Base-by-base conservation (phyloP, 2,888 invertebrate species). In the Syritta pipiens region DNA sequence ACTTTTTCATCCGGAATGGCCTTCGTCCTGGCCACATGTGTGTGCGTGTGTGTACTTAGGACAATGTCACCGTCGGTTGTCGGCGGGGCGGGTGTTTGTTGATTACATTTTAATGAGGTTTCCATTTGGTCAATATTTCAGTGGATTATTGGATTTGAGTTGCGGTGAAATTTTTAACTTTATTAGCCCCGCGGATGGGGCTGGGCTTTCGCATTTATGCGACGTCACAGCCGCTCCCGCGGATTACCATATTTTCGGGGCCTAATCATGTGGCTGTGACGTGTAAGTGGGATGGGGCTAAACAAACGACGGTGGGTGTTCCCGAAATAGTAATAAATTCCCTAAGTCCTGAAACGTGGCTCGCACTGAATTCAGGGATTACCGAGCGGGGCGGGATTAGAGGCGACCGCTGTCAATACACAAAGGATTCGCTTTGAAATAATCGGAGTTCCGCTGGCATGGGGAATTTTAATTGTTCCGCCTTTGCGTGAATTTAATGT, bases 31-130 rank as follows among this genome's bases (percentile, higher is more conserved):
- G 10, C 5, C 3, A 14, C 10, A 10, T 3, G 9, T 7, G 6
- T 24, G 24, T 14, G 12, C 3, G 26, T 24, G 28, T 48, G 48
- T 48, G 26, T 24, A 26, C 20, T 26, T 14, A 48, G 48, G 48
- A 48, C 19, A n/a, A 12, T n/a, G 32, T 10, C 32, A 32, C 10
- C 4, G 32, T n/a, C 14, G 17, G 14, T 42, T 17, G 10, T 19
- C 28, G 10, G 12, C 26, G n/a, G 3, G 44, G 1, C n/a, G n/a
- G 10, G 20, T 10, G 22, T 22, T 10, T 10, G 10, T 44, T 44
- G 42, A 65, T 65, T 65, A 10, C 24, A 17, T 24, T 44, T 53
- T 44, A 32, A 65, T 65, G 44, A 24, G 42, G 32, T 65, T 53
- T 19, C 4, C 32, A 46, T 24, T 51, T 24, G 51, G 65, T 44